phyloP scores from a whole-genome alignment of 2,113 vertebrate species.

The Collichthys lucidus region DNA sequence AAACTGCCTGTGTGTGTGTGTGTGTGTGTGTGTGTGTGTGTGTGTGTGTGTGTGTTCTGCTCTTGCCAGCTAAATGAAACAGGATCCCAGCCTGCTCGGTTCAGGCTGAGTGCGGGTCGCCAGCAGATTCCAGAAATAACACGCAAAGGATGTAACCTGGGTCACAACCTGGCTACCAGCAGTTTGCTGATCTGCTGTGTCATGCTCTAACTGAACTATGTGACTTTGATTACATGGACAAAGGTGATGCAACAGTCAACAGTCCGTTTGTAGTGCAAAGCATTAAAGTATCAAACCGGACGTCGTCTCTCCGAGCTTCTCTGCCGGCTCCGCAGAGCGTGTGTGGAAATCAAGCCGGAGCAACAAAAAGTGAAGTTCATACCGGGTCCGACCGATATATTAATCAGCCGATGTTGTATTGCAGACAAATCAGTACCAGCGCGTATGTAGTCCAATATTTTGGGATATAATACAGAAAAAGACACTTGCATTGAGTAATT shows the following conservation, averaged over 20 bases:
- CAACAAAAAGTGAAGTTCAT: too few relatives aligned
- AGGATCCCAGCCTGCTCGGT: slow-evolving; percentile 29
- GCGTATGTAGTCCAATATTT: too few relatives aligned
- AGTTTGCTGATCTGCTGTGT: slow-evolving; percentile 28
- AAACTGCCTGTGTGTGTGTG: not conserved
- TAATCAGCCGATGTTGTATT: too few relatives aligned
- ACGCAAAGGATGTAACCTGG: slow-evolving; percentile 29
- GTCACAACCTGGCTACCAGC: slow-evolving; percentile 15
- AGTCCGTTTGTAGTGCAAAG: not conserved
- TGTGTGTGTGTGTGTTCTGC: not conserved
- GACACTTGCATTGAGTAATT: too few relatives aligned
- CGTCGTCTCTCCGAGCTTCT: too few relatives aligned
- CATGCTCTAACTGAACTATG: slow-evolving; percentile 11
- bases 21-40: slow-evolving; percentile 5
- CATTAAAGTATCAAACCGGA: too few relatives aligned
- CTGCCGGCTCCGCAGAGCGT: too few relatives aligned
- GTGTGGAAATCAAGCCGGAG: too few relatives aligned
- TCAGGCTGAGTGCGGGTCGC: slow-evolving; percentile 25
- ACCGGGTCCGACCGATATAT: too few relatives aligned
- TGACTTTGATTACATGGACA: slow-evolving; percentile 1
- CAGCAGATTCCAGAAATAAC: slow-evolving; percentile 62
- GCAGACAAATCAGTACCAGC: too few relatives aligned
- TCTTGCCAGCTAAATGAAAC: slow-evolving; percentile 54
- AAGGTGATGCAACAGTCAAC: not conserved
- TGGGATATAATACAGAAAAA: too few relatives aligned